Evolutionary conservation across 2,888 invertebrate species (phyloP).

Genomic region (Aspidiotus rigidus): DNA sequence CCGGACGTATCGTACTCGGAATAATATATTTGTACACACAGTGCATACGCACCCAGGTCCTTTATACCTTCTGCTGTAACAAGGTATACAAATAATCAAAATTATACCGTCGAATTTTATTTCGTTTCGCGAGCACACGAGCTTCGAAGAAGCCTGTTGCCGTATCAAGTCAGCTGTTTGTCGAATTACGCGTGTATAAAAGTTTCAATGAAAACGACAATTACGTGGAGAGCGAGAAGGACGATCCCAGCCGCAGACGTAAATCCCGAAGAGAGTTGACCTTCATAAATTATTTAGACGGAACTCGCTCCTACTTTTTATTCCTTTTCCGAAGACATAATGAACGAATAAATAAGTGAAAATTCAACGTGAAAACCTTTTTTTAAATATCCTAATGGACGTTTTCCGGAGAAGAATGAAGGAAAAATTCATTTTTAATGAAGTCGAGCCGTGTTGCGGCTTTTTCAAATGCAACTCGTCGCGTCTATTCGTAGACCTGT

Average conservation of each 20-base stretch:
- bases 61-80: no score
- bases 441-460: not conserved
- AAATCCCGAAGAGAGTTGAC: conserved; percentile 31
- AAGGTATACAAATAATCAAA: no score
- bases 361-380: conserved; percentile 24
- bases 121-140: not conserved
- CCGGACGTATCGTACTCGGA: no score
- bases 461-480: conserved; percentile 3
- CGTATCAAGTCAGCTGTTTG: conserved; percentile 28
- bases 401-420: conserved; percentile 4
- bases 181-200: conserved; percentile 17
- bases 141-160: conserved; percentile 26
- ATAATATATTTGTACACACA: no score
- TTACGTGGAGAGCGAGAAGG: not conserved
- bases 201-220: conserved; percentile 30
- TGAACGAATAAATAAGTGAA: conserved; percentile 30
- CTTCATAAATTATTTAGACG: conserved; percentile 32
- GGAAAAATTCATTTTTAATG: conserved; percentile 1
- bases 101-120: no score
- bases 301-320: conserved; percentile 20
- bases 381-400: conserved; percentile 20
- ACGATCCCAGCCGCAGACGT: conserved; percentile 8
- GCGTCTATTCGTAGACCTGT: not conserved
- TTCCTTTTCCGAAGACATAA: conserved; percentile 10
- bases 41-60: no score